phyloP scores from a whole-genome alignment of 1,140 invertebrate genomes.

The Nymphalis io region DNA sequence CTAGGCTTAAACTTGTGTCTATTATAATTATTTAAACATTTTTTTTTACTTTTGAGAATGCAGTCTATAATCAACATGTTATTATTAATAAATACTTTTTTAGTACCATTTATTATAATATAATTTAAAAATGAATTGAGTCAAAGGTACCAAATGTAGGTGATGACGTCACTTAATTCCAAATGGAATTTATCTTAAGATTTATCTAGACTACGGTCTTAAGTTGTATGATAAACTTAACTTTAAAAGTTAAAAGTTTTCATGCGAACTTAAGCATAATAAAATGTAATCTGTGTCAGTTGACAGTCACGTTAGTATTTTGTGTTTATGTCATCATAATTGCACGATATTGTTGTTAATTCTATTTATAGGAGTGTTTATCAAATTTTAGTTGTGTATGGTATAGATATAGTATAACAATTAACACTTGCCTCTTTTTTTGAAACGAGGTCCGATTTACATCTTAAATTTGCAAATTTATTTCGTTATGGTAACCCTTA shows the following conservation, averaged over 20 bases:
- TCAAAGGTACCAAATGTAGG: constrained; percentile 36
- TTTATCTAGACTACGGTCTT: neutral
- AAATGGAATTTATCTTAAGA: neutral
- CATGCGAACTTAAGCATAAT: neutral
- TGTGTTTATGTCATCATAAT: constrained; percentile 20
- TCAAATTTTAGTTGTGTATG: constrained; percentile 30
- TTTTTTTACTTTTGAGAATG: neutral
- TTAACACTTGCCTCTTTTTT: constrained; percentile 34
- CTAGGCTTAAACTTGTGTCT: neutral
- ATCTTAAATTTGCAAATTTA: constrained; percentile 5
- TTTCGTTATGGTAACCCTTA: no score
- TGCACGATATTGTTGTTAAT: constrained; percentile 47
- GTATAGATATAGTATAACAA: constrained; percentile 37
- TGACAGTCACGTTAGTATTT: constrained; percentile 30
- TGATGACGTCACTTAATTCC: neutral
- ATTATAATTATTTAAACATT: neutral
- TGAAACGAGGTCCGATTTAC: constrained; percentile 21
- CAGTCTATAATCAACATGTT: neutral
- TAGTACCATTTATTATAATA: constrained; percentile 3
- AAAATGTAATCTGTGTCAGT: neutral
- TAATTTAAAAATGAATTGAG: constrained; percentile 27
- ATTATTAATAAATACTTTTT: neutral
- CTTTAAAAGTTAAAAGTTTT: constrained; percentile 3
- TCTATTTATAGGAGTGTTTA: constrained; percentile 42
- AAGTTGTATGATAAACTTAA: constrained; percentile 1